These are phyloP conservation scores for Rhagophthalmus giganteus DNA, from an alignment of 2,888 invertebrate genomes.

Conservation along the genomic window DNA sequence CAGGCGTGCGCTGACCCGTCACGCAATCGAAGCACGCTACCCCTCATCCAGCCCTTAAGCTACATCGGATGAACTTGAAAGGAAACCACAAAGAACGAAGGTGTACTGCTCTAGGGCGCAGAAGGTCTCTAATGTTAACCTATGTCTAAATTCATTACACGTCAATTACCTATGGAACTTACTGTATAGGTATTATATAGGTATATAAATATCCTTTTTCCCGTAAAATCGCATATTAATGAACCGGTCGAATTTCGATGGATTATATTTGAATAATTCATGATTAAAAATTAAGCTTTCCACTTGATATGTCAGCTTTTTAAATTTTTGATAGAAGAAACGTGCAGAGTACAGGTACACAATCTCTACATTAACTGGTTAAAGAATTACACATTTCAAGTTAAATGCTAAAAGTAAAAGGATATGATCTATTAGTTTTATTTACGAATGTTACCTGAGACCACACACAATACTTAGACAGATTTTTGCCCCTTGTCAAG, in stretches of 20 bases:
- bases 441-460: background rate
- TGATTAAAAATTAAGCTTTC: background rate
- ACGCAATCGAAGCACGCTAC: constrained; percentile 34
- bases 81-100: constrained; percentile 30
- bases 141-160: constrained; percentile 20
- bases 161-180: constrained; percentile 3
- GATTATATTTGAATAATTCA: background rate
- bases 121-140: constrained; percentile 21
- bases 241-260: background rate
- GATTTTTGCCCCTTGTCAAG: too few relatives aligned
- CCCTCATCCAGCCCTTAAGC: constrained; percentile 22
- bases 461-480: too few relatives aligned
- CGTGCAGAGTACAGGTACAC: too few relatives aligned
- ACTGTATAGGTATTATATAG: background rate
- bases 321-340: too few relatives aligned
- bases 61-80: constrained; percentile 27
- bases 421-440: background rate
- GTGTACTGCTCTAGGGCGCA: constrained; percentile 21
- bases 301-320: background rate
- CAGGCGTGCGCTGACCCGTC: constrained; percentile 37
- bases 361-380: too few relatives aligned
- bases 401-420: background rate
- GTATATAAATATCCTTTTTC: too few relatives aligned
- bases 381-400: too few relatives aligned
- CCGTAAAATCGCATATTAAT: background rate